Evolutionary conservation across 1,140 invertebrate species (phyloP), one percentile per base, ranked within the genome.

Genomic region (Frieseomelitta varia): DNA sequence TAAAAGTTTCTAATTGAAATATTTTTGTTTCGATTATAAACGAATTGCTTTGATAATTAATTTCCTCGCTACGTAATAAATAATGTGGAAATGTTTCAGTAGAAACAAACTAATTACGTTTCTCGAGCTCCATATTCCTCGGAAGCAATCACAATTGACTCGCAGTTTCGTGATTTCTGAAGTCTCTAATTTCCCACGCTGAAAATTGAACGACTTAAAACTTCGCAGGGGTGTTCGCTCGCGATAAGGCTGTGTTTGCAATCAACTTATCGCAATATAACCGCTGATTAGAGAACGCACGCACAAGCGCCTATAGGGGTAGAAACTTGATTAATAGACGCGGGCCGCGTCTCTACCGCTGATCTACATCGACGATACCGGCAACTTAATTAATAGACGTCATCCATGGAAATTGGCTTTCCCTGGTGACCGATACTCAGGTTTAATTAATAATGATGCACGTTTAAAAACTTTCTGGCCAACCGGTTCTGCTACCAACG

Each of bases 261-360:
- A 53, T 63, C 58, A 30, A 34, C 71, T 75, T 47, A n/a, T 58
- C 39, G 21, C 21, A 55, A 53, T 81, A 81, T 55, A n/a, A 27
- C n/a, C 30, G 11, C 47, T 71, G 63, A 75, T 81, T 71, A 53
- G 27, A 24, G 71, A 19, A 53, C 27, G 30, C 17, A 17, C 47
- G 34, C 17, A 34, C 19, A 55, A 19, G 47, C 19, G 27, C 6
- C 80, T 39, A 47, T 47, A 72, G 2, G 24, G 71, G 73, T 39
- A 27, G 61, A 76, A 82, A 76, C 65, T 76, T 76, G 73, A 82
- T 82, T 82, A 82, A 82, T 82, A 75, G 80, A 56, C 80, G 68
- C 63, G 61, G 14, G 34, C 12, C 51, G 51, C 30, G 73, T 82
- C 80, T 76, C 80, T 76, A 76, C 61, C 72, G 47, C n/a, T 55